These are phyloP conservation scores for Eueides isabella DNA, from an alignment of 1,140 invertebrate genomes.

Conservation along the genomic window DNA sequence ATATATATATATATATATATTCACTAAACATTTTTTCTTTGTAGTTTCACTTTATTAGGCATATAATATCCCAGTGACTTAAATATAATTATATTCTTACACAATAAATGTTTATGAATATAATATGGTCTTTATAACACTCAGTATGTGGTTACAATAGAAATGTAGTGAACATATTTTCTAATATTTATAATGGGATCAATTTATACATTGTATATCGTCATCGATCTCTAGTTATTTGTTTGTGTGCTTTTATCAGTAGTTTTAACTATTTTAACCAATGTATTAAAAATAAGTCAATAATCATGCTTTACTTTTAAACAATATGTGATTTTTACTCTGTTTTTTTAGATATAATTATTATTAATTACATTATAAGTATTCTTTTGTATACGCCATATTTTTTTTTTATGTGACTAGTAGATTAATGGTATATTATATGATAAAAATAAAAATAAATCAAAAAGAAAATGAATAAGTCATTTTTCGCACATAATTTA, in stretches of 20 bases:
- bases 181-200: not conserved
- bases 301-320: not conserved
- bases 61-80: too few relatives aligned
- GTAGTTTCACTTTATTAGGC: too few relatives aligned
- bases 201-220: not conserved
- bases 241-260: not conserved
- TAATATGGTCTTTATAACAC: not conserved
- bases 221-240: not conserved
- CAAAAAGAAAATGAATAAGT: not conserved
- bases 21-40: too few relatives aligned
- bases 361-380: not conserved
- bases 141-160: not conserved
- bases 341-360: not conserved
- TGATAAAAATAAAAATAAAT: not conserved
- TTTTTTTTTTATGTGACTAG: not conserved
- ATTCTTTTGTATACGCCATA: not conserved
- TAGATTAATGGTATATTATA: not conserved
- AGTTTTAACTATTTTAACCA: slow-evolving; percentile 3
- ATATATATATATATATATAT: too few relatives aligned
- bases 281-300: not conserved
- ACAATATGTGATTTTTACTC: not conserved
- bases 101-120: not conserved
- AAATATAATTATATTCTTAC: too few relatives aligned
- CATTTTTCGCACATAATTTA: not conserved
- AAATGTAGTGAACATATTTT: not conserved